A percentile compares a stretch with the other conserved stretches of the same genome.
Conservation (phyloP, 2,888 invertebrate species). For the Tanytarsus gracilentus region DNA sequence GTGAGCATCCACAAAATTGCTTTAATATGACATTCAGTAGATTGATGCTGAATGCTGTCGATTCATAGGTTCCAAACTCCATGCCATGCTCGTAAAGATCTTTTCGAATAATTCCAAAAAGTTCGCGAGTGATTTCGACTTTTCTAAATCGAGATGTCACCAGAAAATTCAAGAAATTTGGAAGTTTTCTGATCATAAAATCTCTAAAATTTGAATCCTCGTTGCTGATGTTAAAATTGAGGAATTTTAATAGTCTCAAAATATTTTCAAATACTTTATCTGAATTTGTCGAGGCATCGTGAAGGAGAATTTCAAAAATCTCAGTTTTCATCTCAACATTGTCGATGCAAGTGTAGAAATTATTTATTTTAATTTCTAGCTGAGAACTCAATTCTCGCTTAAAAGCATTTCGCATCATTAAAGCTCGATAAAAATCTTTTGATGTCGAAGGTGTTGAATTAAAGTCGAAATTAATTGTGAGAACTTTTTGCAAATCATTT, state of each 20-base stretch:
- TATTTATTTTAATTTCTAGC: background rate
- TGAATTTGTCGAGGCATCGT: background rate
- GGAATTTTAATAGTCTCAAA: background rate
- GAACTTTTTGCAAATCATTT: background rate
- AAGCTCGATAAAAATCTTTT: conserved; percentile 2
- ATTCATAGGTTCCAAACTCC: background rate
- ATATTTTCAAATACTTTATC: background rate
- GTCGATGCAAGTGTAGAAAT: background rate
- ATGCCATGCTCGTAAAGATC: conserved; percentile 19
- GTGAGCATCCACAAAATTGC: conserved; percentile 7
- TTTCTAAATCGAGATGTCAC: background rate
- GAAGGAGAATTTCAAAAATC: background rate
- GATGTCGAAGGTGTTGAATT: background rate
- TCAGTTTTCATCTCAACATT: conserved; percentile 3
- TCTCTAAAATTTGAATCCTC: conserved; percentile 1
- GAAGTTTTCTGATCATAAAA: conserved; percentile 1
- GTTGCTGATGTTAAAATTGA: background rate
- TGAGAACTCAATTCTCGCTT: background rate
- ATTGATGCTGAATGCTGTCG: conserved; percentile 5
- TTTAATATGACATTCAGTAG: conserved; percentile 5
- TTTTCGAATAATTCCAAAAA: conserved; percentile 1
- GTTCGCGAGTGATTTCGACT: background rate
- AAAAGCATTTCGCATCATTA: conserved; percentile 11
- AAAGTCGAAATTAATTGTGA: background rate
- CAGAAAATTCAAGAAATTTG: conserved; percentile 14